These are phyloP conservation scores for Drosophila subsilvestris DNA, from an alignment of 2,888 invertebrate species.

Conservation along the genomic window DNA sequence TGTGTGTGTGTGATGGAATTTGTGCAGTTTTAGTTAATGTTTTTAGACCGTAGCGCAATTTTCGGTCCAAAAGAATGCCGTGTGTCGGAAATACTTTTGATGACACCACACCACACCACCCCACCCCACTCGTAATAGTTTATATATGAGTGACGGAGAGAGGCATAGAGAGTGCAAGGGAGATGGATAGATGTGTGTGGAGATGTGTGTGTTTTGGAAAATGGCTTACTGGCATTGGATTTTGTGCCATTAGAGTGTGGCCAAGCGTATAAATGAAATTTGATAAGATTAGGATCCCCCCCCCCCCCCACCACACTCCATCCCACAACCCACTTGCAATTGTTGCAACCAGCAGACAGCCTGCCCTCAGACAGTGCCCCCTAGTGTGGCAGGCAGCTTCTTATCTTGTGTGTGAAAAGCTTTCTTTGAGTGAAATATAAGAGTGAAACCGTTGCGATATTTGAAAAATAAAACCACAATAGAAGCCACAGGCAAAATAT, in stretches of 20 bases:
- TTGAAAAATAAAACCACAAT: constrained; percentile 32
- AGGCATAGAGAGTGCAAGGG: too few relatives aligned
- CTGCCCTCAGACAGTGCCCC: not conserved
- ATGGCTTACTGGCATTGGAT: constrained; percentile 37
- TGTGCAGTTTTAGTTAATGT: constrained; percentile 55
- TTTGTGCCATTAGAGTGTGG: constrained; percentile 37
- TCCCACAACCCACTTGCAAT: constrained; percentile 19
- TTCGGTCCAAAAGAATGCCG: constrained; percentile 15
- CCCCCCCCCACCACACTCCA: too few relatives aligned
- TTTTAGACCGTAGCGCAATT: constrained; percentile 28
- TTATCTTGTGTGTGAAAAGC: constrained; percentile 15
- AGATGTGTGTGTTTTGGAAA: constrained; percentile 15
- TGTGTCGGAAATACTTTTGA: constrained; percentile 32
- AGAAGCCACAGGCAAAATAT: constrained; percentile 1
- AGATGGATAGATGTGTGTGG: not conserved
- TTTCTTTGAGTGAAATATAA: constrained; percentile 68
- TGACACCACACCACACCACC: not conserved
- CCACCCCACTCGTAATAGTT: constrained; percentile 5
- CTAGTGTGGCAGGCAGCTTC: not conserved
- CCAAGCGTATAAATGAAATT: constrained; percentile 51
- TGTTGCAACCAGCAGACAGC: constrained; percentile 26
- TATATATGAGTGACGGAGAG: not conserved
- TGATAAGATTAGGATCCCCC: constrained; percentile 34
- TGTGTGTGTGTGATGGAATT: constrained; percentile 44
- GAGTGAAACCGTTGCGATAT: constrained; percentile 63